Conservation (phyloP, 2,113 vertebrate genomes). For the Lampris incognitus region DNA sequence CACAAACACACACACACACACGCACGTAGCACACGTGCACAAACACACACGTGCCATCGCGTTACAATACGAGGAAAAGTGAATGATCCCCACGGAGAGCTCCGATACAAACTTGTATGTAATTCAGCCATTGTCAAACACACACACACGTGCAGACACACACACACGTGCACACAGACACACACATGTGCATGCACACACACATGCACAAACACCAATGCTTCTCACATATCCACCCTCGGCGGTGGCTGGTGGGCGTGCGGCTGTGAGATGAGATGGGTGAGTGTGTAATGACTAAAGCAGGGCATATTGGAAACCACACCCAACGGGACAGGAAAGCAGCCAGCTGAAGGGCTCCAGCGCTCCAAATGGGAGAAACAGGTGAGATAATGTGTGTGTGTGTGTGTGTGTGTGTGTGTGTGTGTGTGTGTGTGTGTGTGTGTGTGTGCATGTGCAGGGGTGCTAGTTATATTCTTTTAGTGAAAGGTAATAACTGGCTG, state of each 20-base stretch:
- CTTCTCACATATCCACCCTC: neutral
- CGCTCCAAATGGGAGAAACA: constrained; percentile 70
- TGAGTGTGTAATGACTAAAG: constrained; percentile 62
- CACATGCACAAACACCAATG: neutral
- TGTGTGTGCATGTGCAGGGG: neutral
- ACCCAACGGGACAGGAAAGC: constrained; percentile 58
- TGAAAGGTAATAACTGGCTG: constrained; percentile 49
- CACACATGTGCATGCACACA: constrained; percentile 1
- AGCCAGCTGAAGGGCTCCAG: constrained; percentile 35
- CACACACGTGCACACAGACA: neutral
- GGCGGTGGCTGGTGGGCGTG: constrained; percentile 54
- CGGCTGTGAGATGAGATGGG: constrained; percentile 26
- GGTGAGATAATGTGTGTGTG: constrained; percentile 52
- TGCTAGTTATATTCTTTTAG: constrained; percentile 44
- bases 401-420: constrained; percentile 1
- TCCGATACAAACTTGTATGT: no score
- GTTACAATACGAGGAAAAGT: no score
- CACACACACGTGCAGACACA: neutral
- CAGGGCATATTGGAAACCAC: constrained; percentile 71
- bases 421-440: neutral
- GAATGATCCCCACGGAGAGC: no score
- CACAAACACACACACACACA: neutral
- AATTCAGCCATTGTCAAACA: neutral
- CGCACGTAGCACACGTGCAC: neutral
- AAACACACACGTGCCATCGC: neutral